Evolutionary conservation across 2,797 vertebrate species (phyloP).

Genomic region (Ciconia nigra): DNA sequence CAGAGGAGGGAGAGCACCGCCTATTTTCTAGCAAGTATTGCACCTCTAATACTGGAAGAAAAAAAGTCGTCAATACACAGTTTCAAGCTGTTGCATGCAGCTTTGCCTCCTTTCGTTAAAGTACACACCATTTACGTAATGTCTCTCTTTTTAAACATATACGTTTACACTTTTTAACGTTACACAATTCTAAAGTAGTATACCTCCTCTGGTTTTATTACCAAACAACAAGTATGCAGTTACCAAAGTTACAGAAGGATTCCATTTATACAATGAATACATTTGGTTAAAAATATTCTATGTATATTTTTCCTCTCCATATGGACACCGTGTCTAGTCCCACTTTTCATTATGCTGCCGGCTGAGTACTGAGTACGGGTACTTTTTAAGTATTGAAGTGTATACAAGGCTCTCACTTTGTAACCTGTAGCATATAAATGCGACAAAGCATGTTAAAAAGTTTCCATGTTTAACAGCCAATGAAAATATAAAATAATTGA

Average conservation of each 20-base stretch:
- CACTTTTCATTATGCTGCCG: conserved; percentile 96
- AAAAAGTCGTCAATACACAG: conserved; percentile 72
- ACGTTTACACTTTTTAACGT: conserved; percentile 76
- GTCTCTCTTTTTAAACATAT: conserved; percentile 73
- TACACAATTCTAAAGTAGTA: conserved; percentile 82
- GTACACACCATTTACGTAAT: conserved; percentile 77
- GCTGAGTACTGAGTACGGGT: conserved; percentile 96
- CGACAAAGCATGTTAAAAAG: conserved; percentile 99
- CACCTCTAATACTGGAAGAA: conserved; percentile 83
- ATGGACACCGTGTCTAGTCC: conserved; percentile 95
- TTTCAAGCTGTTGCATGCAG: conserved; percentile 83
- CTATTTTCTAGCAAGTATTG: conserved; percentile 76
- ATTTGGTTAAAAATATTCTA: conserved; percentile 82
- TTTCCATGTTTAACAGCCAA: conserved; percentile 90
- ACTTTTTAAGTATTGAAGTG: conserved; percentile 98
- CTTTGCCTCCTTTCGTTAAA: conserved; percentile 67
- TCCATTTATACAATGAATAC: conserved; percentile 82
- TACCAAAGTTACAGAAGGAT: conserved; percentile 83
- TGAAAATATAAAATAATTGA: conserved; percentile 83
- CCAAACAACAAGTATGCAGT: conserved; percentile 80
- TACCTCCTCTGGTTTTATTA: conserved; percentile 79
- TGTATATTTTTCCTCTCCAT: conserved; percentile 89
- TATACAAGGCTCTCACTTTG: conserved; percentile 99
- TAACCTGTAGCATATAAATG: conserved; percentile 99
- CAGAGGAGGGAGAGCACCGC: conserved; percentile 60